Percentiles rank a stretch among this genome's conserved stretches.
Conservation (phyloP, 2,888 invertebrate species). For the Latrodectus hesperus region DNA sequence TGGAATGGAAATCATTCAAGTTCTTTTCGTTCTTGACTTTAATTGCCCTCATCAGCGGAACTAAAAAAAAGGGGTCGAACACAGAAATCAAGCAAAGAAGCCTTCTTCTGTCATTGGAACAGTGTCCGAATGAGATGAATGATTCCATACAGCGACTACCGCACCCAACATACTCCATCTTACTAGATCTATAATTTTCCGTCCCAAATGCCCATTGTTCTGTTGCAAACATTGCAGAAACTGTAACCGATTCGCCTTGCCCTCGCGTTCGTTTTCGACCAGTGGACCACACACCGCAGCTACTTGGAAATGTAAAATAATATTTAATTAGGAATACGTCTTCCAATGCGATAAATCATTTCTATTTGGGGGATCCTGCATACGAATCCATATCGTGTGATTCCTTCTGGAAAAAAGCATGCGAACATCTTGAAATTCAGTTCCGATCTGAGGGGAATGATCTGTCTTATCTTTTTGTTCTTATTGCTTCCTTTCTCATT, state of each 20-base stretch:
- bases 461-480: too few relatives aligned
- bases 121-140: conserved; percentile 12
- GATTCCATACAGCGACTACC: conserved; percentile 18
- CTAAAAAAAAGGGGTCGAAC: neutral
- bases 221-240: too few relatives aligned
- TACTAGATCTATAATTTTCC: conserved; percentile 14
- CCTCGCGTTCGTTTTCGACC: neutral
- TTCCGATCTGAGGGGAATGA: too few relatives aligned
- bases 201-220: too few relatives aligned
- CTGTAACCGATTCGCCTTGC: too few relatives aligned
- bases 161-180: conserved; percentile 28
- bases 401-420: neutral
- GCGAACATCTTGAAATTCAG: too few relatives aligned
- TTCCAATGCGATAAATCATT: neutral
- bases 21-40: conserved; percentile 10
- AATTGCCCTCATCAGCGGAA: conserved; percentile 28
- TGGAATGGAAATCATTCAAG: too few relatives aligned
- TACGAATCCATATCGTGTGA: neutral
- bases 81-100: neutral
- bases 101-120: neutral
- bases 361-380: neutral
- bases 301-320: conserved; percentile 1
- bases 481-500: too few relatives aligned
- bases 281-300: conserved; percentile 18
- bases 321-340: conserved; percentile 12